These are phyloP conservation scores for Caranx ignobilis DNA, from an alignment of 2,113 vertebrate species.

Conservation along the genomic window DNA sequence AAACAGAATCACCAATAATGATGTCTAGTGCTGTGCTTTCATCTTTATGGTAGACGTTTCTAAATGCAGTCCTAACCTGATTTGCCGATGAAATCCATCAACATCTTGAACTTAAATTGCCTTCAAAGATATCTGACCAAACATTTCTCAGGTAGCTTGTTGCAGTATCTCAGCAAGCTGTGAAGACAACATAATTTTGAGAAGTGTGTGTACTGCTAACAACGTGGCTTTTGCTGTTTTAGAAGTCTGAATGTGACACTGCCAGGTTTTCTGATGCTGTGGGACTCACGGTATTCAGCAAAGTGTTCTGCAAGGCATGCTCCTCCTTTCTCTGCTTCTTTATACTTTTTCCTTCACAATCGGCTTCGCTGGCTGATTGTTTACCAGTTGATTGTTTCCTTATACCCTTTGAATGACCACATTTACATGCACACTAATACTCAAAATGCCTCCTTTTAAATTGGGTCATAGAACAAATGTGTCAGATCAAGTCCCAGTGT, in stretches of 20 bases:
- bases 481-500: background rate
- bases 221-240: slow-evolving; percentile 57
- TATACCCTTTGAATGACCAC: slow-evolving; percentile 47
- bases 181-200: slow-evolving; percentile 13
- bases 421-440: slow-evolving; percentile 71
- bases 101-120: background rate
- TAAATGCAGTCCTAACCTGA: background rate
- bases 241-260: slow-evolving; percentile 56
- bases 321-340: slow-evolving; percentile 62
- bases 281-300: slow-evolving; percentile 63
- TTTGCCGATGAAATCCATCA: background rate
- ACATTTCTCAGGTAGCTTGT: slow-evolving; percentile 51
- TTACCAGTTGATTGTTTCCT: slow-evolving; percentile 60
- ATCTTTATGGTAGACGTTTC: background rate
- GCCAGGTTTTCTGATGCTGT: slow-evolving; percentile 78
- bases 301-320: slow-evolving; percentile 75
- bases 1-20: background rate
- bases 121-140: slow-evolving; percentile 34
- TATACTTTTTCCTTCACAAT: slow-evolving; percentile 59
- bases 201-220: slow-evolving; percentile 47
- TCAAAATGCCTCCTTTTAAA: slow-evolving; percentile 14
- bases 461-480: background rate
- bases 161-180: slow-evolving; percentile 30
- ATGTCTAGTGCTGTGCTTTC: slow-evolving; percentile 6
- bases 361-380: slow-evolving; percentile 72